Conservation (phyloP, 2,113 vertebrate genomes). For the Irena cyanogastra region DNA sequence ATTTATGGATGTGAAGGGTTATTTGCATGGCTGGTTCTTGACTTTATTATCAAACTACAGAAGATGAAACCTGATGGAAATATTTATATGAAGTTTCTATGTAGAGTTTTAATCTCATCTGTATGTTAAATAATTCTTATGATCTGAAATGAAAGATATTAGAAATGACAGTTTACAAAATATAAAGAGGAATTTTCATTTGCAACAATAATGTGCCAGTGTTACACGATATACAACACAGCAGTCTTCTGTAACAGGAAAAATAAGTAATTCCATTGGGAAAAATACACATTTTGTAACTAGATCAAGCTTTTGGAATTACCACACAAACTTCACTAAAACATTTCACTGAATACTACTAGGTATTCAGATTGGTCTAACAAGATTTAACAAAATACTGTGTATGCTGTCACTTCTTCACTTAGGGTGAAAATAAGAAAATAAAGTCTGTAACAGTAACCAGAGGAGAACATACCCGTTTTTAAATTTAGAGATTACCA, state of each 20-base stretch:
- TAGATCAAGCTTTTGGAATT: neutral
- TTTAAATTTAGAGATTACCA: constrained; percentile 95
- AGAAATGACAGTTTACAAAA: neutral
- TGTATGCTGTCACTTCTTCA: neutral
- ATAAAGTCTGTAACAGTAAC: neutral
- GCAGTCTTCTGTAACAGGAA: neutral
- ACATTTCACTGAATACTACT: neutral
- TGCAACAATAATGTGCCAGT: neutral
- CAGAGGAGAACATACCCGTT: constrained; percentile 78
- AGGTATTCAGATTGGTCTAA: neutral
- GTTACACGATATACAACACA: neutral
- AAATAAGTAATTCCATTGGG: neutral
- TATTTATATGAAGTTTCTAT: neutral
- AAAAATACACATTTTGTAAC: neutral
- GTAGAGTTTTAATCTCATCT: neutral
- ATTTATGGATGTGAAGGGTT: neutral
- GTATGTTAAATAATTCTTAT: neutral
- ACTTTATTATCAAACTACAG: neutral
- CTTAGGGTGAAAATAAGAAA: neutral
- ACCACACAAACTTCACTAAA: neutral
- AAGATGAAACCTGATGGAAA: neutral
- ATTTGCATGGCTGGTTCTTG: neutral
- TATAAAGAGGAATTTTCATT: neutral
- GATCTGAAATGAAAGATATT: neutral
- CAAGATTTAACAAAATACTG: neutral